phyloP scores from a whole-genome alignment of 2,888 invertebrate genomes.

The Andrena marginata region DNA sequence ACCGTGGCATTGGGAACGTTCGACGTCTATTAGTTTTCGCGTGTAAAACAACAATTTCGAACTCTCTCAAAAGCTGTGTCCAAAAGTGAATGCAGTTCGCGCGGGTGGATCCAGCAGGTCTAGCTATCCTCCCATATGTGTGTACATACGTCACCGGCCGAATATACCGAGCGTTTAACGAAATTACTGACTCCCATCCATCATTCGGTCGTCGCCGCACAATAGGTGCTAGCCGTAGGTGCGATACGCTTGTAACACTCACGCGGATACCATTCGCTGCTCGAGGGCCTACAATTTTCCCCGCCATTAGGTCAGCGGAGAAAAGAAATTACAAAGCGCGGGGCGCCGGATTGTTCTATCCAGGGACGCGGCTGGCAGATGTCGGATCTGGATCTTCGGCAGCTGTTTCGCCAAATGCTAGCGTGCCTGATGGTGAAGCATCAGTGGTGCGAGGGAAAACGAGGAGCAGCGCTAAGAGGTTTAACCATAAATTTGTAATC shows the following conservation, averaged over 20 bases:
- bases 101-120: slow-evolving; percentile 1
- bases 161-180: slow-evolving; percentile 13
- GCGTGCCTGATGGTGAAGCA: slow-evolving; percentile 29
- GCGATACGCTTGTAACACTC: slow-evolving; percentile 24
- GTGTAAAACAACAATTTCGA: slow-evolving; percentile 1
- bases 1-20: not conserved
- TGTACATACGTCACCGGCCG: not conserved
- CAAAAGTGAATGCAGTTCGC: too few species aligned
- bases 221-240: slow-evolving; percentile 40
- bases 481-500: slow-evolving; percentile 65
- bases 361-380: slow-evolving; percentile 50
- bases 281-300: slow-evolving; percentile 44
- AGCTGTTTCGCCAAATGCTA: slow-evolving; percentile 63
- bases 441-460: slow-evolving; percentile 42
- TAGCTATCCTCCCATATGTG: not conserved
- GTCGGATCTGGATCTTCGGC: slow-evolving; percentile 53
- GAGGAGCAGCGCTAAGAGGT: slow-evolving; percentile 37
- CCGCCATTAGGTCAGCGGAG: slow-evolving; percentile 39
- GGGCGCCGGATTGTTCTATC: slow-evolving; percentile 37
- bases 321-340: slow-evolving; percentile 36
- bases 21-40: slow-evolving; percentile 7
- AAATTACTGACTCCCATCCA: slow-evolving; percentile 47
- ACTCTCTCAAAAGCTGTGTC: not conserved
- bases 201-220: slow-evolving; percentile 19
- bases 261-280: slow-evolving; percentile 27